phyloP scores from a whole-genome alignment of 1,140 invertebrate genomes.

The Liolophura sinensis region DNA sequence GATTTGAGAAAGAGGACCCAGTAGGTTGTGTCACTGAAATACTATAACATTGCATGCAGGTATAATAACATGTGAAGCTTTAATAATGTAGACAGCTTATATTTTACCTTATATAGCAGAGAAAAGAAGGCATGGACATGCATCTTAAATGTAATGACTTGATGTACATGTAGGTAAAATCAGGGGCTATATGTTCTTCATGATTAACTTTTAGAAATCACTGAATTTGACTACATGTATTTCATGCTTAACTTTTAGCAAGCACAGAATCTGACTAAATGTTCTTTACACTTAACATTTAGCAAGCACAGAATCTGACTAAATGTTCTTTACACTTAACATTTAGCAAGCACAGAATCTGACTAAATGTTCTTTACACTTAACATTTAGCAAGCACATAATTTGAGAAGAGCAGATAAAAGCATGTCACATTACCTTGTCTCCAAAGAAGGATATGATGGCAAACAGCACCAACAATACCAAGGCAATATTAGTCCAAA shows the following conservation, averaged over 20 bases:
- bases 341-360: not conserved
- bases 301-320: not conserved
- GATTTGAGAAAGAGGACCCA: no score
- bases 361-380: not conserved
- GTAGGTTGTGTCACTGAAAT: no score
- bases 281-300: no score
- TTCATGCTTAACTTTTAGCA: not conserved
- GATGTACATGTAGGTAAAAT: not conserved
- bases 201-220: not conserved
- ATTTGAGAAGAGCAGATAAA: not conserved
- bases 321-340: not conserved
- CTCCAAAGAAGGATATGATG: conserved; percentile 41
- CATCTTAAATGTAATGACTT: no score
- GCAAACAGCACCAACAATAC: conserved; percentile 41
- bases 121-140: no score
- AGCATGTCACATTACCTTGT: conserved; percentile 33
- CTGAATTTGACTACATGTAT: not conserved
- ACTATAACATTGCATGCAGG: no score
- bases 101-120: no score
- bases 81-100: no score
- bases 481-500: conserved; percentile 43
- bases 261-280: not conserved
- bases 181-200: not conserved
- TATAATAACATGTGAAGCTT: no score
- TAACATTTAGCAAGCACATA: not conserved